Evolutionary conservation across 2,113 vertebrate species (phyloP), one percentile per base, ranked within the genome.

Genomic region (Elgaria multicarinata): DNA sequence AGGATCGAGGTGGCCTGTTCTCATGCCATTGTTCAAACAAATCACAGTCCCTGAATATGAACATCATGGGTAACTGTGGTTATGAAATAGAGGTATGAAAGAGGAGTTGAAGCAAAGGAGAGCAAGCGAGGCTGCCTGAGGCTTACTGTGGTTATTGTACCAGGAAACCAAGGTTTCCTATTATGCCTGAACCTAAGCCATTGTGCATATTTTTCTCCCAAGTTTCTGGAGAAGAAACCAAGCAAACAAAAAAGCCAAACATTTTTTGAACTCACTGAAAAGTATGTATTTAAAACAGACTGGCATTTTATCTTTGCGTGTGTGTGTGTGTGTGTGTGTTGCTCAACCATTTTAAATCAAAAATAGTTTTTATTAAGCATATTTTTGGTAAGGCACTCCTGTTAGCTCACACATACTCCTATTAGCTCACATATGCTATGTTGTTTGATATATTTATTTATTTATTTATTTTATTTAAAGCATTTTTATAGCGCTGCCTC

Each of bases 171-270:
- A 5, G 64, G 22, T 26, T 67, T 67, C 18, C 64, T 28, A 6
- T 67, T 28, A 28, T 28, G 20, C 22, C 58, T 67, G 26, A 67
- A 6, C 64, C 26, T 62, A 62, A n/a, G 58, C 58, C 22, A n/a
- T 53, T 20, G 31, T 87, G 33, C 84, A 91, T 20, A 6, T 84
- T 91, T 95, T 93, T 89, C 83, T 89, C 20, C 58, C 16, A 0
- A 58, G 90, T 96, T 87, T 90, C 75, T 85, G 1, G 74, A 71
- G 66, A 87, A 93, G 55, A 64, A 92, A 92, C 87, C 89, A 94
- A 78, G 44, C 39, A 93, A 44, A 31, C 83, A 92, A 86, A 91
- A n/a, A 95, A 89, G 64, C 83, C 0, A 36, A 94, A 90, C 0
- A 0, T 80, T 94, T 91, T 80, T 92, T 86, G 92, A 94, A 86